Evolutionary conservation across 2,797 vertebrate genomes (phyloP), one percentile per base, ranked within the genome.

Genomic region (Pipistrellus pipistrellus): DNA sequence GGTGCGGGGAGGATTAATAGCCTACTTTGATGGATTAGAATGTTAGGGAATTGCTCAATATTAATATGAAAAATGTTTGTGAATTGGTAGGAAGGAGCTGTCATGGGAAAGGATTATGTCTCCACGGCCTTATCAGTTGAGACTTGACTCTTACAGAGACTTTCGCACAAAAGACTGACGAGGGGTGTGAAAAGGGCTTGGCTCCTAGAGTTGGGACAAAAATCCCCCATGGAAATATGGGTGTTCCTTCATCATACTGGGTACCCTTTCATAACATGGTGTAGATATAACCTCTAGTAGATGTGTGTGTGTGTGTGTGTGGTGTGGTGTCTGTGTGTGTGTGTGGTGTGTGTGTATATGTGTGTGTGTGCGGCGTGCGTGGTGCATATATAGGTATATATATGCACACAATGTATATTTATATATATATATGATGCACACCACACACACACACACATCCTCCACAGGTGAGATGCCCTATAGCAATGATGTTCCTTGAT

Each of bases 21-120:
- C 98, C 98, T 98, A 99, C 99, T 99, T 99, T 99, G 99, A 99
- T 99, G 99, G 99, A 99, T 99, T 99, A 99, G 99, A 99, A 99
- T 99, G 99, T 99, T 98, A 98, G 98, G 98, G 99, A 99, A 99
- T 99, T 99, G 99, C 99, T 99, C 98, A 99, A 99, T 99, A 99
- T 99, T 99, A 99, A 99, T 99, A 99, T 99, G 99, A 99, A 99
- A 99, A 99, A 99, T 99, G 99, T 99, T 99, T 98, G 98, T 97
- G 98, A 98, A 98, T 98, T 98, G 98, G 97, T 98, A 97, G 98
- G 97, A 97, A 96, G 97, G 98, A 96, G 96, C 98, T 95, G 97
- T 98, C 98, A 98, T 98, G 98, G 98, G 95, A 98, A 98, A 98
- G 98, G 98, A 99, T 98, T 98, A 98, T 98, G 98, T 98, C 98